These are phyloP conservation scores for Cyprinus carpio DNA, from an alignment of 2,113 vertebrate species.

Conservation along the genomic window DNA sequence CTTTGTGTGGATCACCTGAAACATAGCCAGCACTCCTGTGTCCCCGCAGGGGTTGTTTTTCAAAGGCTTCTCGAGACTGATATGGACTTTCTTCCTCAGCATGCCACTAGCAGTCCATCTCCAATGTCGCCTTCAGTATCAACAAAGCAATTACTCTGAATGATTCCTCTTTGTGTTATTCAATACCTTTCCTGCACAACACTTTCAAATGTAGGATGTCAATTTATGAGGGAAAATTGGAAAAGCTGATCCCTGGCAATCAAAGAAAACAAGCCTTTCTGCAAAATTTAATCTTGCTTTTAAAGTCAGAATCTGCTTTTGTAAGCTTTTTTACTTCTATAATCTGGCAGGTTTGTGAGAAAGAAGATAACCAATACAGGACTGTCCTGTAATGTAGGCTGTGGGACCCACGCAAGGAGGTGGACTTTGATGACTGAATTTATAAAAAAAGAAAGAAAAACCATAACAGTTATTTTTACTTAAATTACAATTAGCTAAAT, in stretches of 20 bases:
- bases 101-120: conserved; percentile 31
- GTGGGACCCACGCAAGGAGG: not conserved
- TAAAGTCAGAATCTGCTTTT: conserved; percentile 10
- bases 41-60: conserved; percentile 51
- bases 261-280: not conserved
- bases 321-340: conserved; percentile 48
- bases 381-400: not conserved
- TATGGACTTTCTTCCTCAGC: conserved; percentile 36
- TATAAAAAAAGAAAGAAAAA: not conserved
- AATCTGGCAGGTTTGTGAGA: conserved; percentile 54
- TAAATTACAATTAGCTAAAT: not conserved
- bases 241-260: conserved; percentile 1
- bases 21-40: conserved; percentile 40
- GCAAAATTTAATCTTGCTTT: conserved; percentile 11
- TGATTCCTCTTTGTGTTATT: conserved; percentile 30
- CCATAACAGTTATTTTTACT: not conserved
- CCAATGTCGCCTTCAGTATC: conserved; percentile 37
- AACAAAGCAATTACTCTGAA: conserved; percentile 48
- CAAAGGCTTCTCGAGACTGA: conserved; percentile 39
- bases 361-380: not conserved
- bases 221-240: not conserved
- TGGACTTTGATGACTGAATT: not conserved
- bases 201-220: conserved; percentile 20
- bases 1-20: conserved; percentile 38
- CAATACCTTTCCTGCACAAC: not conserved